Percentiles rank a stretch among this genome's conserved stretches.
phyloP scores from a whole-genome alignment of 2,888 invertebrate species.

The Aelia acuminata region DNA sequence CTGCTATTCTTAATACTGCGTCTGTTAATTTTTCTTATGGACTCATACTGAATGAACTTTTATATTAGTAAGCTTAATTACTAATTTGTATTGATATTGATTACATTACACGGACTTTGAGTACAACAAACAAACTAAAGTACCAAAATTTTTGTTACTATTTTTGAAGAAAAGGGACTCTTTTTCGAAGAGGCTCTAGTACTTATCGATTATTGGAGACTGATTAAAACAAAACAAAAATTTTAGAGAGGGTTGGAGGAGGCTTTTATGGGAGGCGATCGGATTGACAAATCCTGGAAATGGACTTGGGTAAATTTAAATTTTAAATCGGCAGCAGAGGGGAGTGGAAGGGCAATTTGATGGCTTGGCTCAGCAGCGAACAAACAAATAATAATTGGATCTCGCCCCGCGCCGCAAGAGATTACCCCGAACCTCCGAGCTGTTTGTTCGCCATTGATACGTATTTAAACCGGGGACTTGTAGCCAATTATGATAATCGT shows the following conservation, averaged over 20 bases:
- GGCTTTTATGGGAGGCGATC: not conserved
- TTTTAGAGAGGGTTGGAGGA: not conserved
- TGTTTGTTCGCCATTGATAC: constrained; percentile 13
- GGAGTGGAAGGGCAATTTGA: constrained; percentile 49
- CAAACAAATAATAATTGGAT: constrained; percentile 52
- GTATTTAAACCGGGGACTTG: not conserved
- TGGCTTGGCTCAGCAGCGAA: constrained; percentile 44
- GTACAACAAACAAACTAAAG: no score
- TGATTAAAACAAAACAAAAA: constrained; percentile 39
- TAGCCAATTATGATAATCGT: not conserved
- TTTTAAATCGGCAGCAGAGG: constrained; percentile 21
- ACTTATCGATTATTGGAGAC: constrained; percentile 1
- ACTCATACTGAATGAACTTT: no score
- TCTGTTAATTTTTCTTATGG: no score
- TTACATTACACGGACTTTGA: no score
- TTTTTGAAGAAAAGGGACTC: not conserved
- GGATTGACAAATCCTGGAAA: constrained; percentile 39
- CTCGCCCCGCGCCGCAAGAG: not conserved
- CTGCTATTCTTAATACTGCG: no score
- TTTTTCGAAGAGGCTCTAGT: not conserved
- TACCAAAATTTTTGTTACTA: no score
- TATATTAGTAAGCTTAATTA: no score
- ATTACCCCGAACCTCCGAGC: not conserved
- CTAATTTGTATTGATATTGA: no score
- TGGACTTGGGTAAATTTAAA: constrained; percentile 42